Percentiles rank a stretch among this genome's conserved stretches.
These are phyloP conservation scores for Lophura nycthemera DNA, from an alignment of 2,113 vertebrate species.

Conservation along the genomic window DNA sequence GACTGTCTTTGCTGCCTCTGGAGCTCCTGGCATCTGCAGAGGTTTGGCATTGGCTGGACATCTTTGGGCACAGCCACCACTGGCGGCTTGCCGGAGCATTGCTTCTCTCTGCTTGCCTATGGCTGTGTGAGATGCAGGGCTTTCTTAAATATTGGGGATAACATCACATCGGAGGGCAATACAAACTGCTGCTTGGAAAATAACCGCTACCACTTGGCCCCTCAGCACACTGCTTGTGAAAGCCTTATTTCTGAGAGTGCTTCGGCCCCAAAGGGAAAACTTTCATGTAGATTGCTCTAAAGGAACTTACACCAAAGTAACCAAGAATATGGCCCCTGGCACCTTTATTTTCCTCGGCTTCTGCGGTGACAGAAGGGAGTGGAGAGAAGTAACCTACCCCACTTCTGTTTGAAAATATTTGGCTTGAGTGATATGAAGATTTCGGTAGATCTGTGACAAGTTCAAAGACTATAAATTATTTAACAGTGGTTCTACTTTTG, in stretches of 20 bases:
- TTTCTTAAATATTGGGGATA: neutral
- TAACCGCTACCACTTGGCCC: neutral
- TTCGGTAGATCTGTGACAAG: slow-evolving; percentile 83
- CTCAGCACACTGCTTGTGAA: neutral
- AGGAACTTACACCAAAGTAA: slow-evolving; percentile 18
- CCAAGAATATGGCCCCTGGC: slow-evolving; percentile 44
- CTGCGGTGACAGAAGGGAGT: neutral
- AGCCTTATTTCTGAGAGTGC: neutral
- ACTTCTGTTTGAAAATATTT: slow-evolving; percentile 85
- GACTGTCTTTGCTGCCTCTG: accelerated
- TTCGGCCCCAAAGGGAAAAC: slow-evolving; percentile 32
- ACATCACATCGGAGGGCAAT: neutral
- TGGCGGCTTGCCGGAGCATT: accelerated
- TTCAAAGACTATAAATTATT: slow-evolving; percentile 89
- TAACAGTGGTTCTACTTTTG: slow-evolving; percentile 90
- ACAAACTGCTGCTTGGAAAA: neutral
- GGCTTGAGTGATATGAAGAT: slow-evolving; percentile 83
- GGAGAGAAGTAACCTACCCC: slow-evolving; percentile 60
- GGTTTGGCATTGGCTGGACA: neutral
- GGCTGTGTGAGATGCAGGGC: neutral
- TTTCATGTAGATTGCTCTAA: neutral
- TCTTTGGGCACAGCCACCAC: accelerated
- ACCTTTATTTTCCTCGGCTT: slow-evolving; percentile 40
- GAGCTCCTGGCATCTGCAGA: neutral
- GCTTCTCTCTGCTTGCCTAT: neutral